These are phyloP conservation scores for Periparus ater DNA, from an alignment of 2,797 vertebrate genomes.

Conservation along the genomic window DNA sequence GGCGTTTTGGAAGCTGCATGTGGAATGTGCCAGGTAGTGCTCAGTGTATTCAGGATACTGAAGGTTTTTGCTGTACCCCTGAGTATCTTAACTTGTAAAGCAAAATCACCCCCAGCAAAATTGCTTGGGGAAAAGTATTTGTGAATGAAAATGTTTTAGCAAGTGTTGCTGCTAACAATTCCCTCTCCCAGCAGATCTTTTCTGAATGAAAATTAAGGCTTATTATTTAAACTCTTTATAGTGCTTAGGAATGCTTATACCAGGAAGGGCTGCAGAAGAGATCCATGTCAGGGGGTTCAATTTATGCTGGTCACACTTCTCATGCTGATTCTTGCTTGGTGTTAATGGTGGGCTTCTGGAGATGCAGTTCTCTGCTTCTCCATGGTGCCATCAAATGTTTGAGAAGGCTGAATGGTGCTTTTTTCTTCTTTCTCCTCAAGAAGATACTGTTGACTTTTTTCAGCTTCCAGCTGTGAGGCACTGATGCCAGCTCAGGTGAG, in stretches of 20 bases:
- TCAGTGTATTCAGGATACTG: not conserved
- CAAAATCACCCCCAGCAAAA: not conserved
- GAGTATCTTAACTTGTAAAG: not conserved
- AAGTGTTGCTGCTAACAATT: not conserved
- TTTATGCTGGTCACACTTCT: not conserved
- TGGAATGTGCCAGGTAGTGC: not conserved
- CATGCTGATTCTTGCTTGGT: not conserved
- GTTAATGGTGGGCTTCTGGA: not conserved
- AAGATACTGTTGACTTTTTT: not conserved
- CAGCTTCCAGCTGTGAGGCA: not conserved
- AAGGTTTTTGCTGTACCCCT: not conserved
- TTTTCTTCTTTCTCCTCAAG: not conserved
- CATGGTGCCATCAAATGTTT: not conserved
- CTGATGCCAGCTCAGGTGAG: slow-evolving; percentile 21
- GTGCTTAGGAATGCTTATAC: not conserved
- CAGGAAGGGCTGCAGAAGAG: not conserved
- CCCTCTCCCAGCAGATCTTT: not conserved
- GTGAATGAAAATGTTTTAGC: not conserved
- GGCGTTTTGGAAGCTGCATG: not conserved
- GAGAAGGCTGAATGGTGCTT: slow-evolving; percentile 16
- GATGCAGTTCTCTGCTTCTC: not conserved
- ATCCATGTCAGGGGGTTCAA: not conserved
- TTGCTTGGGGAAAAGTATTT: not conserved
- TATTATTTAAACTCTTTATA: not conserved
- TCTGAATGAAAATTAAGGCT: not conserved